These are phyloP conservation scores for Nymphalis c-album DNA, from an alignment of 2,888 invertebrate genomes.

Conservation along the genomic window DNA sequence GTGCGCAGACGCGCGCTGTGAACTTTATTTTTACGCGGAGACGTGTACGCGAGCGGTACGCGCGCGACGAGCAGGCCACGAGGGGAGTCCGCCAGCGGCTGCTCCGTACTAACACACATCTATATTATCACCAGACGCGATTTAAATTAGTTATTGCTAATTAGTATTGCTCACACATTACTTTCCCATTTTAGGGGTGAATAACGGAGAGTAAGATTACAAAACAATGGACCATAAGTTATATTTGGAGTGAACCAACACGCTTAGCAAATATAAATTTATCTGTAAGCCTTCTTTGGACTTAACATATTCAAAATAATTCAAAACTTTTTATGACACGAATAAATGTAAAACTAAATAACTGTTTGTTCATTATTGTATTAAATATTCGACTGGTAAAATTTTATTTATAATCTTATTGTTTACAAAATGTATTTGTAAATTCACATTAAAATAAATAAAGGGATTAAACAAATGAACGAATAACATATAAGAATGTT, in stretches of 20 bases:
- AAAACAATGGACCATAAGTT: slow-evolving; percentile 63
- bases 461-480: slow-evolving; percentile 26
- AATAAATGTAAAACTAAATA: too few species aligned
- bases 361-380: too few species aligned
- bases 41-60: slow-evolving; percentile 74
- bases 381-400: background rate
- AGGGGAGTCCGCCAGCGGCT: slow-evolving; percentile 64
- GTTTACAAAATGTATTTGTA: background rate
- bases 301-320: background rate
- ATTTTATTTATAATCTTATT: background rate
- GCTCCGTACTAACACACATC: slow-evolving; percentile 57
- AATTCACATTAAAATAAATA: background rate
- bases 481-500: slow-evolving; percentile 31
- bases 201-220: slow-evolving; percentile 68
- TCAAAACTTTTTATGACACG: too few species aligned
- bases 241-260: slow-evolving; percentile 54
- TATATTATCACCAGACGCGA: slow-evolving; percentile 68
- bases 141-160: slow-evolving; percentile 69
- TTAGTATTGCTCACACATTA: slow-evolving; percentile 74
- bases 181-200: slow-evolving; percentile 65
- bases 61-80: slow-evolving; percentile 63
- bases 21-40: slow-evolving; percentile 81
- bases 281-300: background rate
- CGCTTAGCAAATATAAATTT: slow-evolving; percentile 51
- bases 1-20: slow-evolving; percentile 74